Evolutionary conservation across 2,113 vertebrate species (phyloP), one percentile per base, ranked within the genome.

Genomic region (Lipophrys pholis): DNA sequence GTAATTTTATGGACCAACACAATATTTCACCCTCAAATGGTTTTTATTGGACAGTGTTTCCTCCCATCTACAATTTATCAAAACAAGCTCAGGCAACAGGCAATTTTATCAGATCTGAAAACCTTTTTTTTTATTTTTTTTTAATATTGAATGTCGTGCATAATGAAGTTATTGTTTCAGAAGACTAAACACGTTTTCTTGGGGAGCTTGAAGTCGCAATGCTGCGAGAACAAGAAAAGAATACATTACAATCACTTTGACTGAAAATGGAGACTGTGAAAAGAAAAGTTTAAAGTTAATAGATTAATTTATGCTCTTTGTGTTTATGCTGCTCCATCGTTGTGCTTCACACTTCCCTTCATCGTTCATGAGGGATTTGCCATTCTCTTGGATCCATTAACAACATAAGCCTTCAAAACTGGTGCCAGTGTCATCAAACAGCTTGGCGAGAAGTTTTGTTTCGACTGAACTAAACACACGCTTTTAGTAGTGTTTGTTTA

Each of bases 101-200:
- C 15, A 57, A 5, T 60, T 57, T 58, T 10, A 69, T 68, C 46
- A 62, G 16, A 64, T 10, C 11, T 50, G 2, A 52, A 30, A 56
- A 67, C 35, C 35, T 67, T 40, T 38, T 63, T 53, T 50, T 52
- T 66, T 67, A 57, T 57, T 6, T 59, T 60, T 49, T 65, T 11
- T 30, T 4, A 2, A 2, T 30, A 30, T 30, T 30, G 21, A 4
- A 2, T 30, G 21, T 2, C 66, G 62, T 75, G 56, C 15, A 30
- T 42, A 45, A 71, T 66, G 59, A 74, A 51, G 53, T 58, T 7
- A 0, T 11, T 45, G 8, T 60, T 58, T 55, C 42, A 10, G 36
- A 53, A 59, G 36, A 30, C 38, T 49, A 51, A 36, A 17, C 6
- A 42, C 7, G 30, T 42, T 15, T 60, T 39, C 8, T 52, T 58